Base-by-base conservation (phyloP, 1,140 invertebrate genomes). In the Drosophila pallidifrons region DNA sequence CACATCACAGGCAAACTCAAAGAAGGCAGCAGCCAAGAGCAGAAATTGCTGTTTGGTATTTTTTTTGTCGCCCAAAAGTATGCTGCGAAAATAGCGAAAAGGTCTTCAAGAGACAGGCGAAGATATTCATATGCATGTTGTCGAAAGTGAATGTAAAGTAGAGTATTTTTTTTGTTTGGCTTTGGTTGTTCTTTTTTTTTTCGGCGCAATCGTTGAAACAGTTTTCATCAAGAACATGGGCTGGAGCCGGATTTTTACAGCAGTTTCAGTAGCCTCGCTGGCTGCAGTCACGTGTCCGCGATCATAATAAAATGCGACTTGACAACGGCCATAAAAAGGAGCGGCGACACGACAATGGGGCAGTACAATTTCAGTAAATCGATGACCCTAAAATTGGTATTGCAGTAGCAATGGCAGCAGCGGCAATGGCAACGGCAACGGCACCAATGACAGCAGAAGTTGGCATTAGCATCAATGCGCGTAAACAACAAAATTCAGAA, bases 391-490 rank as follows among this genome's bases (percentile, higher is more conserved):
- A 81, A 77, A 77, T 77, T 74, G 43, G 32, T 61, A 65, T 68
- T 70, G 80, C 55, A 63, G 58, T 8, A 15, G 28, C 51, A 25
- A 25, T 25, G 3, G 20, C 20, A 25, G 20, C 20, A 25, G 20
- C 20, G 20, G 20, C 20, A 20, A 3, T 3, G 20, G 20, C 20
- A 25, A 25, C 20, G 20, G 16, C 20, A 25, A 25, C 20, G 25
- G 46, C 46, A 25, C 3, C 20, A 25, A 25, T 25, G 15, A 13
- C 69, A 66, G 20, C 32, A 49, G 35, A 52, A 70, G 35, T 77
- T 77, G 79, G 77, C 79, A 87, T 79, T 82, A 79, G 82, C 74
- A 75, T 69, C 82, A 82, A 72, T 69, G 82, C 73, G 81, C 72
- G 75, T 79, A 79, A 87, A 87, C 76, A 82, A 82, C 70, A 74